These are phyloP conservation scores for Bombylius discolor DNA, from an alignment of 2,888 invertebrate species.

Conservation along the genomic window DNA sequence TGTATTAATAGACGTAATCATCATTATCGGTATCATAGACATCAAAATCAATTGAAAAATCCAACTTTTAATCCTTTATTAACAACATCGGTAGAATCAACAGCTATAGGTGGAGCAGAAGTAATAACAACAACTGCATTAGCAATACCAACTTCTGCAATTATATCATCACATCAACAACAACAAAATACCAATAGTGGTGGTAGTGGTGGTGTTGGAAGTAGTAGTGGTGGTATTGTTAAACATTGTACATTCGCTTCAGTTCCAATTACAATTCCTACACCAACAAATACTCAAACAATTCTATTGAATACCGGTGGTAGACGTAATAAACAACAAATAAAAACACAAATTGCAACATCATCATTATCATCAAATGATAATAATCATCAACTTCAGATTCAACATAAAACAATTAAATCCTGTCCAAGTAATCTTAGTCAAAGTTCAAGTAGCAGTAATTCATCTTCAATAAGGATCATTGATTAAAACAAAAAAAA, in stretches of 20 bases:
- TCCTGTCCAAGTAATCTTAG: conserved; percentile 12
- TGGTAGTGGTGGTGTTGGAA: conserved; percentile 6
- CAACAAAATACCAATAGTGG: conserved; percentile 1
- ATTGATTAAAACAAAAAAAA: conserved; percentile 10
- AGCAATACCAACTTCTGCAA: conserved; percentile 8
- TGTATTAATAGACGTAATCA: conserved; percentile 29
- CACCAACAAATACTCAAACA: conserved; percentile 9
- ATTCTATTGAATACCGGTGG: not conserved
- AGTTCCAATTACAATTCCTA: conserved; percentile 25
- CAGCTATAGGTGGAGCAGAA: not conserved
- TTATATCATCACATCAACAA: conserved; percentile 14
- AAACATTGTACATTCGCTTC: conserved; percentile 32
- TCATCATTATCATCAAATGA: not conserved
- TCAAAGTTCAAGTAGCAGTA: conserved; percentile 15
- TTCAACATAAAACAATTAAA: conserved; percentile 7
- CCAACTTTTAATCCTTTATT: conserved; percentile 11
- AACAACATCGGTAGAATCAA: conserved; percentile 7
- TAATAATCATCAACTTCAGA: not conserved
- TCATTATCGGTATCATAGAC: conserved; percentile 29
- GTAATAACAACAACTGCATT: conserved; percentile 12
- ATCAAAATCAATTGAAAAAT: conserved; percentile 19
- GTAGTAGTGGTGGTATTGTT: conserved; percentile 7
- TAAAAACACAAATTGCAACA: conserved; percentile 2
- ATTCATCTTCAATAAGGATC: conserved; percentile 16
- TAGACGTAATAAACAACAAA: conserved; percentile 1